Conservation (phyloP, 2,113 vertebrate genomes). For the Morone chrysops region DNA sequence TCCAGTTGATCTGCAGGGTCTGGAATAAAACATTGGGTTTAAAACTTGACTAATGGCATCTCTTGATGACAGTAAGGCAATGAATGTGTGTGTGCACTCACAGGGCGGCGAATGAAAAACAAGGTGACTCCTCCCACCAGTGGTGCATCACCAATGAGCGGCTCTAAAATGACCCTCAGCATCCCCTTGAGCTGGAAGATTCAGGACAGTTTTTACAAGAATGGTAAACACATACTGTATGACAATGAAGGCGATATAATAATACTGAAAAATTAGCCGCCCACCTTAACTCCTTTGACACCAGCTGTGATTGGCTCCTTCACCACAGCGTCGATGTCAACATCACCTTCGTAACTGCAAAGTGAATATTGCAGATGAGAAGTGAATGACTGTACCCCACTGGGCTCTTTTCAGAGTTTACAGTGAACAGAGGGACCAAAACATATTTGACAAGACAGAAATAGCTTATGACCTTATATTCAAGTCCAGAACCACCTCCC, state of each 20-base stretch:
- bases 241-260: neutral
- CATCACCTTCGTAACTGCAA: conserved; percentile 91
- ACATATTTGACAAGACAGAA: neutral
- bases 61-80: neutral
- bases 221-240: no score
- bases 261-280: neutral
- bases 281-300: conserved; percentile 91
- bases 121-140: conserved; percentile 94
- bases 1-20: conserved; percentile 93
- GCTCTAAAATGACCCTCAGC: conserved; percentile 91
- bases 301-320: conserved; percentile 90
- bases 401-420: neutral
- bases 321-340: conserved; percentile 91
- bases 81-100: conserved; percentile 76
- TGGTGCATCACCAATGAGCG: conserved; percentile 89
- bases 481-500: conserved; percentile 92
- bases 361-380: conserved; percentile 17
- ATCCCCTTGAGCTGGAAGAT: conserved; percentile 90
- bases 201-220: neutral
- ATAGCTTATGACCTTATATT: conserved; percentile 77
- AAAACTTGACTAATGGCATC: neutral
- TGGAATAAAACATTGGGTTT: conserved; percentile 41
- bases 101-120: conserved; percentile 96
- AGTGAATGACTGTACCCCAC: neutral
- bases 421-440: neutral